A percentile compares a stretch with the other conserved stretches of the same genome.
Evolutionary conservation across 2,797 vertebrate species (phyloP).

Genomic region (Xiphorhynchus erythropygius): DNA sequence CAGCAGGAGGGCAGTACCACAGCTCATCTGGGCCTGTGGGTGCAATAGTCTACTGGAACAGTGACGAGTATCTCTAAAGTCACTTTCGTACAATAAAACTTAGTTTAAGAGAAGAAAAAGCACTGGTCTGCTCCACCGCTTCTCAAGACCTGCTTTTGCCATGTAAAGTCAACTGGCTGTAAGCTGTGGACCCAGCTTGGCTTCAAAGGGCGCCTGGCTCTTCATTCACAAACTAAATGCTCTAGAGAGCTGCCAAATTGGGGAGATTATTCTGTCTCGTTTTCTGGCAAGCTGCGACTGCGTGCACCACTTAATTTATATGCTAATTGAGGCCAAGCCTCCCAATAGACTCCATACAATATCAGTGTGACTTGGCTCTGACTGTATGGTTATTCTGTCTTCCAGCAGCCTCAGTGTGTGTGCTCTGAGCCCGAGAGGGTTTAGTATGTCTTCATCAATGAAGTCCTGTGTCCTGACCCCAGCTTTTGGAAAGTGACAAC

Average conservation of each 20-base stretch:
- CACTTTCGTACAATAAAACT: background rate
- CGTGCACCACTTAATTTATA: constrained; percentile 49
- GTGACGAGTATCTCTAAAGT: background rate
- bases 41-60: background rate
- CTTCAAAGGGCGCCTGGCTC: background rate
- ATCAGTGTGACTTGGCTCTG: constrained; percentile 1
- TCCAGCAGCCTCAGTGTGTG: background rate
- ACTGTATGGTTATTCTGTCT: constrained; percentile 2
- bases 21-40: background rate
- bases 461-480: background rate
- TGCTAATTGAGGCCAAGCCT: constrained; percentile 58
- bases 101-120: background rate
- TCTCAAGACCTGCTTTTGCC: background rate
- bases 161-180: background rate
- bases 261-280: background rate
- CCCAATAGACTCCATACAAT: background rate
- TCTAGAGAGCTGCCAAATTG: constrained; percentile 37
- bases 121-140: background rate
- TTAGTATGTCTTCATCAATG: background rate
- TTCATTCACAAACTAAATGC: constrained; percentile 38
- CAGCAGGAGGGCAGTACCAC: fast-evolving
- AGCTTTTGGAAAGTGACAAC: fast-evolving
- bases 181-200: background rate
- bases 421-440: background rate
- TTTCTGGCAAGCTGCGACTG: constrained; percentile 22